Base-by-base conservation (phyloP, 1,140 invertebrate genomes). In the Ceratosolen fusciceps region DNA sequence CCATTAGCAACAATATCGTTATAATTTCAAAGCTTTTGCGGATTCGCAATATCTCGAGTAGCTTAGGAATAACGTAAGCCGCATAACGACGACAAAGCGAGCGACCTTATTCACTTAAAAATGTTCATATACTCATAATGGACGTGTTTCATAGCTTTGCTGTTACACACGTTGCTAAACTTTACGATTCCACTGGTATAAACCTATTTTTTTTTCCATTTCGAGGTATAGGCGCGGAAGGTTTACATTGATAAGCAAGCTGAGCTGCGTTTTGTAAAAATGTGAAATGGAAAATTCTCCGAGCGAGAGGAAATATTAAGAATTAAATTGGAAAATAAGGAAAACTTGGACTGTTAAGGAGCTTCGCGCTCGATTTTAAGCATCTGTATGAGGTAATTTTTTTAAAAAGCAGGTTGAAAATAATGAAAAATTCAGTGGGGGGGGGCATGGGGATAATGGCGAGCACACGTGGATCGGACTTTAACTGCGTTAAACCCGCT, bases 101-200 rank as follows among this genome's bases (percentile, higher is more conserved):
- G 8, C 29, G 52, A 74, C 37, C 0, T 49, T 49, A 68, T 70
- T 47, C n/a, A 70, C 43, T 70, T 47, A 47, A 70, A 43, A 47
- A 29, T 62, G 56, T 74, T 60, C 54, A 39, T 39, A n/a, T 26
- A n/a, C n/a, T 74, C 39, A 43, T 74, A 74, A 58, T 39, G 56
- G 72, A 39, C 43, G 54, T 56, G 43, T 60, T 74, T 73, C 52
- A 73, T 52, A 58, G 71, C 71, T 58, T 73, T 73, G n/a, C 71
- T 58, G 54, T n/a, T n/a, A n/a, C n/a, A n/a, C n/a, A n/a, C 71
- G 10, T 34, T 73, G 34, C 71, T 58, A 39, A 73, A 43, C 54
- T 73, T 73, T 73, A 73, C 34, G 71, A 73, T 73, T 73, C 37
- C 34, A 73, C 31, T 43, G 62, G 37, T 67, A 67, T 43, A 70